Conservation (phyloP, 1,140 invertebrate species). For the Drosophila eugracilis region DNA sequence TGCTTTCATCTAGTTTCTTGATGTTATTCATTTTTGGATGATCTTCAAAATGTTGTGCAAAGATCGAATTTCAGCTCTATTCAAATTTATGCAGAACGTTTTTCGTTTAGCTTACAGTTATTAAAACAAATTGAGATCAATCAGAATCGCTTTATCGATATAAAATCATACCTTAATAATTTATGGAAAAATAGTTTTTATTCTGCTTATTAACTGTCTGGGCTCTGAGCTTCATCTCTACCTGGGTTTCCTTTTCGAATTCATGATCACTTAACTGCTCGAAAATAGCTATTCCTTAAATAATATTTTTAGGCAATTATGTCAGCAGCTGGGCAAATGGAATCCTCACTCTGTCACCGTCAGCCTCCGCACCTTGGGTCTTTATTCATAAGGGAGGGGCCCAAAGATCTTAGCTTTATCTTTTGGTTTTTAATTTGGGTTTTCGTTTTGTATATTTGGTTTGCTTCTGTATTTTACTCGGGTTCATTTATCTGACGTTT, state of each 20-base stretch:
- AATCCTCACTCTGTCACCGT: conserved; percentile 14
- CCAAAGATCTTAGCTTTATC: conserved; percentile 14
- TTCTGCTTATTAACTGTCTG: neutral
- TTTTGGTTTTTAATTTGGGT: conserved; percentile 25
- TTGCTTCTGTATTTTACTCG: conserved; percentile 64
- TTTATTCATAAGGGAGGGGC: conserved; percentile 24
- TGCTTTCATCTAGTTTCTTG: neutral
- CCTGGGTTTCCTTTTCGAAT: conserved; percentile 1
- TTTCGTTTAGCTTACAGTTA: neutral
- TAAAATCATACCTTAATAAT: too few relatives aligned
- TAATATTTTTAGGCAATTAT: conserved; percentile 37
- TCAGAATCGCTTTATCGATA: too few relatives aligned
- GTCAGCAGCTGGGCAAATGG: conserved; percentile 28
- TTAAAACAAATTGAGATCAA: neutral
- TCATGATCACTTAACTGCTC: neutral
- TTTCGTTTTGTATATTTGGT: conserved; percentile 35
- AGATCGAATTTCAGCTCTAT: neutral
- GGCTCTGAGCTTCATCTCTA: neutral
- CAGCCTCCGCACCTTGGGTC: conserved; percentile 4
- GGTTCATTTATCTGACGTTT: conserved; percentile 79
- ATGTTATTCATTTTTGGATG: neutral
- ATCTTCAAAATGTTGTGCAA: too few relatives aligned
- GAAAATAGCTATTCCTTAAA: neutral
- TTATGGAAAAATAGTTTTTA: too few relatives aligned
- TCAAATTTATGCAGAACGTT: neutral